These are phyloP conservation scores for Xestia ashworthii DNA, from an alignment of 2,888 invertebrate genomes.

Conservation along the genomic window DNA sequence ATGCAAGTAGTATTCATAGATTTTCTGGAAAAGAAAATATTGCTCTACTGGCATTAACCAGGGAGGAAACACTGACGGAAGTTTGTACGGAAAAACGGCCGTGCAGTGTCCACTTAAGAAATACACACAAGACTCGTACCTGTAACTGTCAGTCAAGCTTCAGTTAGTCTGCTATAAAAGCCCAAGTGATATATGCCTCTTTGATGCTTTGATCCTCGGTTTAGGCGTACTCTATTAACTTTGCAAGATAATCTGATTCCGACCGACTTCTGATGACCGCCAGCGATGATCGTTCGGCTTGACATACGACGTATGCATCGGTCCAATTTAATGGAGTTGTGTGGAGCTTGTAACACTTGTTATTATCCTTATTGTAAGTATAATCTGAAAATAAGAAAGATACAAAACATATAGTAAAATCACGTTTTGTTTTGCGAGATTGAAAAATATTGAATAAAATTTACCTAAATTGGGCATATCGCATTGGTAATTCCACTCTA, in stretches of 20 bases:
- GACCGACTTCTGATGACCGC: conserved; percentile 74
- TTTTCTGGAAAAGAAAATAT: too few species aligned
- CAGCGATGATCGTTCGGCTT: conserved; percentile 76
- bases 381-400: conserved; percentile 73
- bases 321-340: conserved; percentile 77
- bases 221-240: conserved; percentile 27
- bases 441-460: not conserved
- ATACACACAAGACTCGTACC: conserved; percentile 63
- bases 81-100: too few species aligned
- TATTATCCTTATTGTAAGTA: conserved; percentile 66
- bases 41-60: too few species aligned
- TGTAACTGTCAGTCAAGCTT: conserved; percentile 75
- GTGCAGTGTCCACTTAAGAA: too few species aligned
- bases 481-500: conserved; percentile 80
- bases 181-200: conserved; percentile 68
- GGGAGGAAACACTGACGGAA: too few species aligned
- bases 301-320: conserved; percentile 77
- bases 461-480: conserved; percentile 78
- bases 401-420: not conserved
- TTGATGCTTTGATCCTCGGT: conserved; percentile 8
- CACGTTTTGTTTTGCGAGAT: not conserved
- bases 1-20: too few species aligned
- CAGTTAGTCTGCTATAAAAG: conserved; percentile 64
- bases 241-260: conserved; percentile 47
- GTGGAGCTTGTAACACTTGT: conserved; percentile 83